phyloP scores from a whole-genome alignment of 2,888 invertebrate species.

The Standfussiana lucernea region DNA sequence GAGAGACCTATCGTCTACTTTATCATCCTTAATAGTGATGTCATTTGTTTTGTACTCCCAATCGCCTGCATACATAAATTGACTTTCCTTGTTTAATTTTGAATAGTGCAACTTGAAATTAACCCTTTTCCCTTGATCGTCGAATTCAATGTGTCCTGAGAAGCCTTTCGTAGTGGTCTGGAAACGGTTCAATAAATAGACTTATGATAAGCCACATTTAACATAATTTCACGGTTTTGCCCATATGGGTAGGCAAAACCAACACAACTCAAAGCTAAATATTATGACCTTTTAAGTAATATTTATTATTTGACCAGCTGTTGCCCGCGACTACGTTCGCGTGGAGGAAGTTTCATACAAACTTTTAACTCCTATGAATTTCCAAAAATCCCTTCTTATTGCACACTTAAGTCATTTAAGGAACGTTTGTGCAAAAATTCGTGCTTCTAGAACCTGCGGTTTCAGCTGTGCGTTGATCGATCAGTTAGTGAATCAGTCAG shows the following conservation, averaged over 20 bases:
- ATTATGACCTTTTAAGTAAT: not conserved
- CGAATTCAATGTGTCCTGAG: constrained; percentile 93
- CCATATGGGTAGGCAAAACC: not conserved
- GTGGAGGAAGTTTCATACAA: too few relatives aligned
- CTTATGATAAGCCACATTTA: not conserved
- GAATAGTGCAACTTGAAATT: constrained; percentile 91
- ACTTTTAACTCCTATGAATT: too few relatives aligned
- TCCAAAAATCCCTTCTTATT: too few relatives aligned
- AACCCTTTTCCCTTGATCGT: constrained; percentile 92
- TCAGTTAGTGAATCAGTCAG: too few relatives aligned
- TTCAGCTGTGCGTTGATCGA: too few relatives aligned
- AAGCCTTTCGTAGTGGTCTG: constrained; percentile 90
- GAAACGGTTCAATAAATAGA: constrained; percentile 42
- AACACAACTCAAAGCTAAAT: not conserved
- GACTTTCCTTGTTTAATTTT: constrained; percentile 87
- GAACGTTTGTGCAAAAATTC: too few relatives aligned
- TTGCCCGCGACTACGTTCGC: too few relatives aligned
- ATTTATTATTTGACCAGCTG: too few relatives aligned
- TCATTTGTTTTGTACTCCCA: constrained; percentile 87
- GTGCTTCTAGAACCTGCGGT: too few relatives aligned
- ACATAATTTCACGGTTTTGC: not conserved
- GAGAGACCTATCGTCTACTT: constrained; percentile 76
- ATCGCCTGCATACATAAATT: constrained; percentile 89
- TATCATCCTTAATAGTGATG: constrained; percentile 72
- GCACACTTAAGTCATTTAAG: too few relatives aligned